Evolutionary conservation across 2,113 vertebrate species (phyloP).

Genomic region (Nerophis ophidion): DNA sequence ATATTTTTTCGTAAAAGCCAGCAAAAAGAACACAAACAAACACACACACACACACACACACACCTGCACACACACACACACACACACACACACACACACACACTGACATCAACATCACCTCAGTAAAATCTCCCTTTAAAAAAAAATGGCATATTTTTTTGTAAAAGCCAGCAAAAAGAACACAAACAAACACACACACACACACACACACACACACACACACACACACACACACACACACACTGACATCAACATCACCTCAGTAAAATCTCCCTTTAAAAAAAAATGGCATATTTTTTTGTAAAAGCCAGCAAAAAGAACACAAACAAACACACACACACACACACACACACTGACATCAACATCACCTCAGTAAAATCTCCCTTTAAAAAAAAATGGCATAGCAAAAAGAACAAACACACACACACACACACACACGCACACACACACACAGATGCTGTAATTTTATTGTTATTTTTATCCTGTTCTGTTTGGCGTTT

Average conservation of each 20-base stretch:
- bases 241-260: constrained; percentile 50
- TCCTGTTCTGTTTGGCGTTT: constrained; percentile 50
- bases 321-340: too few relatives aligned
- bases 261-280: constrained; percentile 72
- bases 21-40: too few relatives aligned
- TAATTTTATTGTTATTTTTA: constrained; percentile 46
- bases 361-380: constrained; percentile 75
- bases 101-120: constrained; percentile 50
- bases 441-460: constrained; percentile 52
- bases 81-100: too few relatives aligned
- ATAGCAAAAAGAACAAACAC: too few relatives aligned
- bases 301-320: too few relatives aligned
- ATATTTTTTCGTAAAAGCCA: too few relatives aligned
- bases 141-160: too few relatives aligned
- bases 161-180: too few relatives aligned
- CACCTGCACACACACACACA: constrained; percentile 53
- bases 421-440: constrained; percentile 37
- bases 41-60: constrained; percentile 20
- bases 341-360: constrained; percentile 11
- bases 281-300: too few relatives aligned
- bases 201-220: constrained; percentile 50
- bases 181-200: constrained; percentile 10
- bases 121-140: constrained; percentile 72
- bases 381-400: constrained; percentile 32
- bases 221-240: background rate